A percentile compares a stretch with the other conserved stretches of the same genome.
These are phyloP conservation scores for Rhagonycha lutea DNA, from an alignment of 2,888 invertebrate genomes.

Conservation along the genomic window DNA sequence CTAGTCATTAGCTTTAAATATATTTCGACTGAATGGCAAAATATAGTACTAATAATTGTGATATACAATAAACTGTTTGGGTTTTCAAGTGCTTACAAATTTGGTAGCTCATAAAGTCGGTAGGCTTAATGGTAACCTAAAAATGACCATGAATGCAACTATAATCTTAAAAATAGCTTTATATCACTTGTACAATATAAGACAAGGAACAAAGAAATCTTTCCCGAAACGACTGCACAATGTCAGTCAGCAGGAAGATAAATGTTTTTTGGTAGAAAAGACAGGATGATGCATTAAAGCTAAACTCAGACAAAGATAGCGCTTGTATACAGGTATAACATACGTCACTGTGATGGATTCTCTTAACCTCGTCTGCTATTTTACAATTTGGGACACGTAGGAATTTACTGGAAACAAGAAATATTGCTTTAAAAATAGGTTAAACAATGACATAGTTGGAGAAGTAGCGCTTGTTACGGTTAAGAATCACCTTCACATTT, in stretches of 20 bases:
- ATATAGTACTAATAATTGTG: too few species aligned
- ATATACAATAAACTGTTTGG: too few species aligned
- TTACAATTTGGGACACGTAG: constrained; percentile 27
- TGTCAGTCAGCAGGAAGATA: constrained; percentile 41
- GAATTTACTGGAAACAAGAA: constrained; percentile 22
- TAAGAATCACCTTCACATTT: too few species aligned
- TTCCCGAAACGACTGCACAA: constrained; percentile 32
- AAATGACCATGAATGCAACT: not conserved
- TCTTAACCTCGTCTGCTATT: constrained; percentile 28
- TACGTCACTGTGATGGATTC: constrained; percentile 43
- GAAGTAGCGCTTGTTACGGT: too few species aligned
- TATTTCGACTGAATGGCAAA: too few species aligned
- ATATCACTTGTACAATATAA: constrained; percentile 14
- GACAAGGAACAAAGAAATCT: constrained; percentile 29
- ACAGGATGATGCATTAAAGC: constrained; percentile 35
- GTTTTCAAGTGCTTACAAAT: too few species aligned
- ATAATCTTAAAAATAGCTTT: constrained; percentile 18
- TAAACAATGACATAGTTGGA: constrained; percentile 12
- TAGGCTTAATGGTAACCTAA: not conserved
- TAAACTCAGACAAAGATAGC: constrained; percentile 34
- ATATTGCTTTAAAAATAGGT: constrained; percentile 25
- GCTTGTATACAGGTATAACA: constrained; percentile 42
- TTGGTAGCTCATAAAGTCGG: too few species aligned
- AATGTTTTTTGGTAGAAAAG: constrained; percentile 39
- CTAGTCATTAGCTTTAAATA: too few species aligned